These are phyloP conservation scores for Zaprionus camerounensis DNA, from an alignment of 1,140 invertebrate species.

Conservation along the genomic window DNA sequence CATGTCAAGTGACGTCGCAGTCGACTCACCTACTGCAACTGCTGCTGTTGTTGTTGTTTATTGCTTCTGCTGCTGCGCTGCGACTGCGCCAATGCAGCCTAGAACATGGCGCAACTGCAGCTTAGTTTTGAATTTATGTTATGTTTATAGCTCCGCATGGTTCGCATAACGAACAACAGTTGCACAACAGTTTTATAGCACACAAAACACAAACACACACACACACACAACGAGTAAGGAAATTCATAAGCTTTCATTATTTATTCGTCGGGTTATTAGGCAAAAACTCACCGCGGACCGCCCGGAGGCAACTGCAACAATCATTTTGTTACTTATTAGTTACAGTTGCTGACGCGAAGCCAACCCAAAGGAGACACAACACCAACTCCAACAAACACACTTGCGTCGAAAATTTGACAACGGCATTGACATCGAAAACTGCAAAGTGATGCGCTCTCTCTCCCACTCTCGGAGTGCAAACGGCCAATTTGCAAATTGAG, in stretches of 20 bases:
- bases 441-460: constrained; percentile 10
- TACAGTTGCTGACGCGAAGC: constrained; percentile 56
- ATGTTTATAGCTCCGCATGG: constrained; percentile 15
- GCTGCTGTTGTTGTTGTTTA: constrained; percentile 17
- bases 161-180: constrained; percentile 9
- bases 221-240: neutral
- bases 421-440: constrained; percentile 73
- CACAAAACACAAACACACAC: neutral
- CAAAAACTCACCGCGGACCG: constrained; percentile 29
- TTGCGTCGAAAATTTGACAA: constrained; percentile 42
- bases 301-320: constrained; percentile 2
- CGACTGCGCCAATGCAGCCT: constrained; percentile 4
- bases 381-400: constrained; percentile 12
- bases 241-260: constrained; percentile 45
- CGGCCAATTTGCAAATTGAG: neutral
- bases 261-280: constrained; percentile 53
- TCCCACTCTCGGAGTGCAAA: neutral
- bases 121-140: constrained; percentile 39
- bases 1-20: constrained; percentile 8
- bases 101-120: constrained; percentile 45
- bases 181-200: constrained; percentile 41
- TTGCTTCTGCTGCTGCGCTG: constrained; percentile 17
- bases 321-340: constrained; percentile 47
- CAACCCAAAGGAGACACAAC: neutral
- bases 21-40: neutral